Percentiles rank a stretch among this genome's conserved stretches.
phyloP scores from a whole-genome alignment of 2,797 vertebrate genomes.

The Megalops cyprinoides region DNA sequence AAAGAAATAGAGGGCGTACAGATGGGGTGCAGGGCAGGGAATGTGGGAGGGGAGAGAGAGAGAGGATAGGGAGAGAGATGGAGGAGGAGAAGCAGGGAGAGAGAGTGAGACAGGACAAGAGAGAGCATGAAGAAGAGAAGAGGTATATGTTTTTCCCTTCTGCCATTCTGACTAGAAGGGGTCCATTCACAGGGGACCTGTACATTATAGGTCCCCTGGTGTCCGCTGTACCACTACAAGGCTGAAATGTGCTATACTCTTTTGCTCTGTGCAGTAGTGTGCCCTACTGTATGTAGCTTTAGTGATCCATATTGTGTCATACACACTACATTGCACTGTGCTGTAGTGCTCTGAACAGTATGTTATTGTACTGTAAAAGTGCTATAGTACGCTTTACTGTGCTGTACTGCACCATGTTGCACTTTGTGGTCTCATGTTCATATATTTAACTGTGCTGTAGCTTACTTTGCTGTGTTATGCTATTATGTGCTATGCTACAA shows the following conservation, averaged over 20 bases:
- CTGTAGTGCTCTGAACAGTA: too few species aligned
- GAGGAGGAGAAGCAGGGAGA: not conserved
- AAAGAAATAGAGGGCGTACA: not conserved
- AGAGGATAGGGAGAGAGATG: not conserved
- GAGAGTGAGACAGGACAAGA: not conserved
- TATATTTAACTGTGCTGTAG: not conserved
- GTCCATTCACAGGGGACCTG: not conserved
- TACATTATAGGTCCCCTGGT: not conserved
- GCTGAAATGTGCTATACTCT: too few species aligned
- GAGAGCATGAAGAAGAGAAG: too few species aligned
- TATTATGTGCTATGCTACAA: not conserved
- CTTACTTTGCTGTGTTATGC: not conserved
- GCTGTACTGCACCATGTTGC: not conserved
- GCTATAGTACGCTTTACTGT: not conserved
- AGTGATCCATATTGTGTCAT: too few species aligned
- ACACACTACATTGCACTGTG: not conserved
- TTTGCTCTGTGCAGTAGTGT: too few species aligned
- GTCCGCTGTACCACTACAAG: too few species aligned
- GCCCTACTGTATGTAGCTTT: too few species aligned
- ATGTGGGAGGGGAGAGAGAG: not conserved
- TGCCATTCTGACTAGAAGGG: too few species aligned
- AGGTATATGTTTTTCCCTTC: too few species aligned
- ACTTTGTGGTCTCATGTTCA: not conserved
- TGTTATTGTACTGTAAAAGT: too few species aligned
- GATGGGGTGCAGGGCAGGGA: too few species aligned